Evolutionary conservation across 2,113 vertebrate genomes (phyloP).

Genomic region (Gnathonemus echidnorhynchus): DNA sequence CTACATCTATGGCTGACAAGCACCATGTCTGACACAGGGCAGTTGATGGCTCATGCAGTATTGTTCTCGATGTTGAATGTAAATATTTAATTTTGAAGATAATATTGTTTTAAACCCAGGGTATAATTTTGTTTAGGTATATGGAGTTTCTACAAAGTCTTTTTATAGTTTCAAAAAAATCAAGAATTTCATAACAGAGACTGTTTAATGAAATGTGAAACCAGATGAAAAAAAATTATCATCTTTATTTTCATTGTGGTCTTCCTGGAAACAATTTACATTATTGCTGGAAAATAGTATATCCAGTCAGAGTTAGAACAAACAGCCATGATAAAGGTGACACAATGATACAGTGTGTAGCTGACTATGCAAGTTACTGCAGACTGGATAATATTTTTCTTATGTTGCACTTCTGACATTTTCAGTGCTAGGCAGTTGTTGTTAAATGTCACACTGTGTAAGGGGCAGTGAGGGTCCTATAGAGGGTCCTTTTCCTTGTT

Average conservation of each 20-base stretch:
- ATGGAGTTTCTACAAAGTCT: background rate
- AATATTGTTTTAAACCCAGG: background rate
- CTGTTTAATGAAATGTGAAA: background rate
- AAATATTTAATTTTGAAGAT: slow-evolving; percentile 1
- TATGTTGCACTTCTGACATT: background rate
- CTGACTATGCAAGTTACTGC: background rate
- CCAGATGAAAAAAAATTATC: background rate
- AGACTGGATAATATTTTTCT: background rate
- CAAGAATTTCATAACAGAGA: background rate
- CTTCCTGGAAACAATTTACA: background rate
- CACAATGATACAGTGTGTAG: background rate
- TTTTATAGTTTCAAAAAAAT: background rate
- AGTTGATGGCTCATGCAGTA: background rate
- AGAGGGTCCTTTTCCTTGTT: background rate
- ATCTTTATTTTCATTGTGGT: background rate
- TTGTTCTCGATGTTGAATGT: background rate
- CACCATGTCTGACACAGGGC: background rate
- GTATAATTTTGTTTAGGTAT: background rate
- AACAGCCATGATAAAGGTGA: background rate
- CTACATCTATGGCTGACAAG: background rate
- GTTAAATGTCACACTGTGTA: background rate
- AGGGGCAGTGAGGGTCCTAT: background rate
- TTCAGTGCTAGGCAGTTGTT: background rate
- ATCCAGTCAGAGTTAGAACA: background rate
- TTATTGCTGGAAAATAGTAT: background rate